These are phyloP conservation scores for Orthonevra nobilis DNA, from an alignment of 2,888 invertebrate genomes.

Conservation along the genomic window DNA sequence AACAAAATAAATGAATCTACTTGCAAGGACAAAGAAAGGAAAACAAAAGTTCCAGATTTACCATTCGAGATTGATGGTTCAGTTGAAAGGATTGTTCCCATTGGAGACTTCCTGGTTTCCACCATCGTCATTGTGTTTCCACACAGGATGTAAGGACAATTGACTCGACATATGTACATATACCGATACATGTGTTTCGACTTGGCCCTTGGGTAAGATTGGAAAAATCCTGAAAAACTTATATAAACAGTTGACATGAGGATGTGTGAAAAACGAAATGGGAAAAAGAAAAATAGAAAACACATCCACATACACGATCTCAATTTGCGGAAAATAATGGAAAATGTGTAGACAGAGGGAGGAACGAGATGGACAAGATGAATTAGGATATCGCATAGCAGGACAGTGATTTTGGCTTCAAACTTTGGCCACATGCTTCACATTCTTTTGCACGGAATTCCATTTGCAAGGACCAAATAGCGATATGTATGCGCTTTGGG, in stretches of 20 bases:
- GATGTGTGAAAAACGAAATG: conserved; percentile 58
- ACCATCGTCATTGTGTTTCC: no score
- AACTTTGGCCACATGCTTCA: conserved; percentile 32
- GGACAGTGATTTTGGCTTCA: conserved; percentile 3
- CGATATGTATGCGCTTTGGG: not conserved
- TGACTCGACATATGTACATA: conserved; percentile 11
- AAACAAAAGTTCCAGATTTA: conserved; percentile 14
- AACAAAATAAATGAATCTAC: no score
- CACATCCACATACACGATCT: conserved; percentile 54
- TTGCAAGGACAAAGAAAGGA: not conserved
- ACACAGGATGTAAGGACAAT: conserved; percentile 29
- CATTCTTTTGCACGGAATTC: conserved; percentile 11
- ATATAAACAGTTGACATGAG: conserved; percentile 63
- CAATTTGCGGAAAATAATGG: conserved; percentile 54
- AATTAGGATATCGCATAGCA: conserved; percentile 2
- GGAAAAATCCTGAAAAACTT: conserved; percentile 48
- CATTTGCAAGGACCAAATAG: not conserved
- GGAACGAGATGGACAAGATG: not conserved
- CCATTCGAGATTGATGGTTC: conserved; percentile 49
- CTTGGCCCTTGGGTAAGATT: conserved; percentile 4
- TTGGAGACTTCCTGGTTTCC: conserved; percentile 4
- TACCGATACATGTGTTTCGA: conserved; percentile 14
- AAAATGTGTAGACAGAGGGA: conserved; percentile 3
- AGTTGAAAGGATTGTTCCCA: conserved; percentile 21
- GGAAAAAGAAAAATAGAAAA: no score